A percentile compares a stretch with the other conserved stretches of the same genome.
These are phyloP conservation scores for Anoura caudifer DNA, from an alignment of 2,113 vertebrate genomes.

Conservation along the genomic window DNA sequence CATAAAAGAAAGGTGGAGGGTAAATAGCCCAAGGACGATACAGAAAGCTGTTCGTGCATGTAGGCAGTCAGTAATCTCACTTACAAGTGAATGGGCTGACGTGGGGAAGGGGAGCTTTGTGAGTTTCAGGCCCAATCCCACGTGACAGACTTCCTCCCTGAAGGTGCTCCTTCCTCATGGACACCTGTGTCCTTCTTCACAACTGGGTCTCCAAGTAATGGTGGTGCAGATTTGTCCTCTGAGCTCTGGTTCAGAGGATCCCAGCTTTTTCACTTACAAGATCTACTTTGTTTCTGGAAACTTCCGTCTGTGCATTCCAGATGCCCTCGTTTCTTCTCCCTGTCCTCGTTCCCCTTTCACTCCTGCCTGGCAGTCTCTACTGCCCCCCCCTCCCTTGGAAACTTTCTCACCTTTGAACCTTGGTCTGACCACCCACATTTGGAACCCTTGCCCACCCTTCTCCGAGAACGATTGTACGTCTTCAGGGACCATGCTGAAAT, in stretches of 20 bases:
- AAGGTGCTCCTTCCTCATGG: neutral
- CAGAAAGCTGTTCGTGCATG: slow-evolving; percentile 31
- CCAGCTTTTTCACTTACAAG: neutral
- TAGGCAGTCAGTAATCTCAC: slow-evolving; percentile 53
- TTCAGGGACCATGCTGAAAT: neutral
- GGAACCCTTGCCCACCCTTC: neutral
- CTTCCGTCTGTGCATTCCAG: neutral
- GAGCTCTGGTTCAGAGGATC: neutral
- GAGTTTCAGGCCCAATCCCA: slow-evolving; percentile 35
- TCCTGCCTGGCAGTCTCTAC: neutral
- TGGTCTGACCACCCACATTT: neutral
- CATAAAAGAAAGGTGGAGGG: neutral
- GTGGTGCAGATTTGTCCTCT: neutral
- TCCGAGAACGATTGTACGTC: neutral
- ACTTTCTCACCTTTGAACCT: neutral
- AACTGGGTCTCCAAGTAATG: neutral
- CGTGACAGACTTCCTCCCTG: neutral
- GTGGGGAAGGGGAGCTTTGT: neutral
- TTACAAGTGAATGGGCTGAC: slow-evolving; percentile 49
- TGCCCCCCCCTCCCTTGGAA: neutral
- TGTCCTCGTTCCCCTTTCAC: neutral
- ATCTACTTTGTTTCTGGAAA: neutral
- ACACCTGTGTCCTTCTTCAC: neutral
- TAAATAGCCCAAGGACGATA: neutral
- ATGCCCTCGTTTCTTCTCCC: neutral